Evolutionary conservation across 2,888 invertebrate species (phyloP), one percentile per base, ranked within the genome.

Genomic region (Bombylius discolor): DNA sequence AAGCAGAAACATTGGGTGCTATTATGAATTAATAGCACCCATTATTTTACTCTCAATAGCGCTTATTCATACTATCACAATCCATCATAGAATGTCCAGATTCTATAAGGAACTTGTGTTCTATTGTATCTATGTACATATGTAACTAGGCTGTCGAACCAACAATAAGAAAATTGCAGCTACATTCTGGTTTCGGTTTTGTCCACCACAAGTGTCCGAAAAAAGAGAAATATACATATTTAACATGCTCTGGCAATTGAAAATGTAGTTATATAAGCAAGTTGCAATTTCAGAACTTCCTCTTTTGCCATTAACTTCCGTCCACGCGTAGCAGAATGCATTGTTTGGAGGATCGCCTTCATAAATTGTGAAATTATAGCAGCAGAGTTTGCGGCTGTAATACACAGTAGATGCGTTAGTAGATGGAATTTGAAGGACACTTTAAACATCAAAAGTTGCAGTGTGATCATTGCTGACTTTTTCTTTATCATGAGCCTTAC

Each of bases 181-280:
- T 34, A 51, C 32, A 54, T 54, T 54, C 46, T 46, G 46, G 23
- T 50, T 54, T 23, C 39, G 49, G 34, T 50, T 46, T 54, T 54
- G 50, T 36, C 47, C 50, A 54, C 46, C 50, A 50, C 34, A 56
- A 52, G 44, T 56, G 44, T 52, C 52, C 51, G 56, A 51, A 51
- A 55, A 56, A 39, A 55, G 12, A 23, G 34, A 52, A 52, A 52
- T 23, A 34, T 12, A n/a, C n/a, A 31, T 56, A 48, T 56, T 13
- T 36, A n/a, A n/a, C 23, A 42, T 56, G 49, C 13, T n/a, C 44
- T 52, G 48, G 45, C 23, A 51, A 47, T 44, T 51, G 44, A 36
- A 36, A 34, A 49, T 47, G 23, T 52, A 56, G 47, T 56, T 56
- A 33, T 49, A 49, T 34, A 49, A 31, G 23, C 45, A 52, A 36